Evolutionary conservation across 2,113 vertebrate genomes (phyloP).

Genomic region (Heloderma charlesbogerti): DNA sequence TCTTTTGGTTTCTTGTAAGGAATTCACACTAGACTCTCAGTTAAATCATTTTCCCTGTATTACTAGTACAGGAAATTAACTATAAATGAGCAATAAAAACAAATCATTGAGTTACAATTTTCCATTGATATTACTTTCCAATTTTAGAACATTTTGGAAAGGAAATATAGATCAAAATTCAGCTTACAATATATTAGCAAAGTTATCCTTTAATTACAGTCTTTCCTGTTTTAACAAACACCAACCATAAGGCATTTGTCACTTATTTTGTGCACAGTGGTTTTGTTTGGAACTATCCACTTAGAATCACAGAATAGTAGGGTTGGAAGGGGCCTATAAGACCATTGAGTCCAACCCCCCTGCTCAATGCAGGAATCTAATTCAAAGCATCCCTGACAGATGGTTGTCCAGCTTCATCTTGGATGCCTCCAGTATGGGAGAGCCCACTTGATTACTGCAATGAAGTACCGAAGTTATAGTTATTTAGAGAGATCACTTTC

Average conservation of each 20-base stretch:
- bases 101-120: constrained; percentile 74
- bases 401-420: too few relatives aligned
- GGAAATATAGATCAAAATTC: constrained; percentile 63
- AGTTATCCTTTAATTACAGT: constrained; percentile 53
- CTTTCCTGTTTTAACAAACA: constrained; percentile 58
- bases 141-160: constrained; percentile 67
- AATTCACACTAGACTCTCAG: constrained; percentile 72
- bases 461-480: not conserved
- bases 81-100: constrained; percentile 78
- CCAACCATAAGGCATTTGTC: constrained; percentile 45
- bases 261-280: constrained; percentile 32
- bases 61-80: constrained; percentile 78
- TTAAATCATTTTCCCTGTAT: constrained; percentile 74
- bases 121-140: constrained; percentile 73
- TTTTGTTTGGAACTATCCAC: constrained; percentile 32
- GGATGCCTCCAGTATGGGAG: too few relatives aligned
- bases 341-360: too few relatives aligned
- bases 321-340: too few relatives aligned
- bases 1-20: constrained; percentile 70
- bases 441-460: not conserved
- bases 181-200: constrained; percentile 63
- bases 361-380: too few relatives aligned
- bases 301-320: too few relatives aligned
- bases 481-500: constrained; percentile 3
- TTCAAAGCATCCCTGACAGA: too few relatives aligned